A percentile compares a stretch with the other conserved stretches of the same genome.
phyloP scores from a whole-genome alignment of 2,113 vertebrate genomes.

The Centropus unirufus region DNA sequence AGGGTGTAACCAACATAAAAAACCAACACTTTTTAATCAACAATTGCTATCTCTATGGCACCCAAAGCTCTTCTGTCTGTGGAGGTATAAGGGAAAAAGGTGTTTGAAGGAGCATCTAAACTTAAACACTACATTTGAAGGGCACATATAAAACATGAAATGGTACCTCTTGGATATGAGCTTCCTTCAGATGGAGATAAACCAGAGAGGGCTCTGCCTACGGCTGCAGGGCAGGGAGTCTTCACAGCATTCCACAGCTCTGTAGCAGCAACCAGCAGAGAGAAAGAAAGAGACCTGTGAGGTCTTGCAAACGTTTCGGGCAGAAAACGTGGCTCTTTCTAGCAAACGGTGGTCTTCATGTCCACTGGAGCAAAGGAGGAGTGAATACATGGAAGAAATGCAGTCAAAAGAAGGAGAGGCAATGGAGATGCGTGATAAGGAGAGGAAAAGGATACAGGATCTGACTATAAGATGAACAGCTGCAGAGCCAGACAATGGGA shows the following conservation, averaged over 20 bases:
- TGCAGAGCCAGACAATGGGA: background rate
- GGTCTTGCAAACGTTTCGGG: background rate
- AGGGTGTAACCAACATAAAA: background rate
- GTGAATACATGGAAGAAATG: background rate
- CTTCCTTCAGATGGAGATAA: conserved; percentile 31
- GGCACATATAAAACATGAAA: background rate
- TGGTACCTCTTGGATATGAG: conserved; percentile 38
- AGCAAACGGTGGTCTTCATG: background rate
- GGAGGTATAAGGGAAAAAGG: background rate
- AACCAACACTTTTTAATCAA: background rate
- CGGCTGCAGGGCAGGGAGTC: conserved; percentile 29
- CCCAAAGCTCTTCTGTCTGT: background rate
- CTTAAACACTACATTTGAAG: background rate
- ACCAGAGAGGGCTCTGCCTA: background rate
- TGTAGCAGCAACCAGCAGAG: background rate
- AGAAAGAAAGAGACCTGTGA: background rate
- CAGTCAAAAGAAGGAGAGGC: background rate
- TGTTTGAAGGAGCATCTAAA: background rate
- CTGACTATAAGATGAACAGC: background rate
- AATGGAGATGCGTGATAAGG: accelerated
- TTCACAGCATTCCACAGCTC: conserved; percentile 71
- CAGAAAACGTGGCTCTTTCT: background rate
- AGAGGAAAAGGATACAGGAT: background rate
- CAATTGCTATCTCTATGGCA: accelerated
- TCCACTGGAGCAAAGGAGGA: background rate